These are phyloP conservation scores for Bubo bubo DNA, from an alignment of 2,113 vertebrate species.

Conservation along the genomic window DNA sequence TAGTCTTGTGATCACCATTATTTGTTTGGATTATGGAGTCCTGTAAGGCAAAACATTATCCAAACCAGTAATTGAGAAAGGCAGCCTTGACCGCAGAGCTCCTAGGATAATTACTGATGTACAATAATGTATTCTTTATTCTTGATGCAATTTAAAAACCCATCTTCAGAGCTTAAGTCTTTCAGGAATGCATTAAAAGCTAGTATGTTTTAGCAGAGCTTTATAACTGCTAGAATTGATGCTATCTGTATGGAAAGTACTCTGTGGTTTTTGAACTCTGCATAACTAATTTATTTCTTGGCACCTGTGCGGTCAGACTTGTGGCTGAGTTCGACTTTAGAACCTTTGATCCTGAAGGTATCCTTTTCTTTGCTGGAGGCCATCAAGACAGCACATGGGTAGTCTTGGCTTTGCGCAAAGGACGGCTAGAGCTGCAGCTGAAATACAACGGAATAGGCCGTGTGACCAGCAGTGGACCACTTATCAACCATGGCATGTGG, in stretches of 20 bases:
- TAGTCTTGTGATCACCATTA: not conserved
- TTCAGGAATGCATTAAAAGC: not conserved
- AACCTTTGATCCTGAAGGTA: constrained; percentile 92
- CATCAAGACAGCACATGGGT: constrained; percentile 91
- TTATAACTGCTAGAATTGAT: not conserved
- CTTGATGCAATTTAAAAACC: not conserved
- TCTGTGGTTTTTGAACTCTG: constrained; percentile 23
- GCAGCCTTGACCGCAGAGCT: not conserved
- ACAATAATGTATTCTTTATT: not conserved
- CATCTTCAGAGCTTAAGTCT: not conserved
- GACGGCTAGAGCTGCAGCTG: constrained; percentile 92
- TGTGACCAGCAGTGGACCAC: constrained; percentile 88
- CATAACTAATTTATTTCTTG: constrained; percentile 63
- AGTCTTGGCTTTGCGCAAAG: constrained; percentile 87
- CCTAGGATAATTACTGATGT: not conserved
- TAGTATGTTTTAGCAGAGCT: not conserved
- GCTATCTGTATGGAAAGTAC: constrained; percentile 46
- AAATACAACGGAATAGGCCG: constrained; percentile 85
- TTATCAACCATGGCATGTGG: constrained; percentile 91
- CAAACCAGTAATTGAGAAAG: not conserved
- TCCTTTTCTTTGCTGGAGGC: constrained; percentile 95
- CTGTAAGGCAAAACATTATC: not conserved
- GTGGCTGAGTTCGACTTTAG: constrained; percentile 95
- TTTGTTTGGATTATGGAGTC: not conserved
- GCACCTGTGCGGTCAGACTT: constrained; percentile 69